Evolutionary conservation across 2,797 vertebrate species (phyloP), one percentile per base, ranked within the genome.

Genomic region (Manis pentadactyla): DNA sequence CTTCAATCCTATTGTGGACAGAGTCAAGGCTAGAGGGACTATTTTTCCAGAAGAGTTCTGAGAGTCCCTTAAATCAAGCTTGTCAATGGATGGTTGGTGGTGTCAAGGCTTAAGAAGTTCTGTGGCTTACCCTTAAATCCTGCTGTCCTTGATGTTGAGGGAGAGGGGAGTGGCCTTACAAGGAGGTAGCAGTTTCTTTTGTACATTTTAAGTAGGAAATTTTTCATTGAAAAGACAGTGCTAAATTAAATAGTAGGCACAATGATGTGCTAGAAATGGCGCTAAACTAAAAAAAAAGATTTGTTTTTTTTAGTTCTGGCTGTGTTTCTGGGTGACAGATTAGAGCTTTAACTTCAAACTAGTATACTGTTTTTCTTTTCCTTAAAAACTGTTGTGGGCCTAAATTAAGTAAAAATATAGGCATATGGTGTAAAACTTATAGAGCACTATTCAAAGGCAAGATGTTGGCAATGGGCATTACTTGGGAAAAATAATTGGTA

Each of bases 331-430:
- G 29, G 59, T 93, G 51, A 81, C 34, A 68, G 34, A 86, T 81
- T 42, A 68, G 90, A 95, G 31, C 69, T 19, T 84, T 88, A 84
- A 61, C 61, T 34, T 69, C 34, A 69, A 75, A 61, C 82, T 82
- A 75, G 31, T 63, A 59, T 69, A 84, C 51, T 81, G 23, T 90
- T 75, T 68, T 69, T 93, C n/a, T 77, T 91, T 87, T 75, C 31
- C 37, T 63, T 68, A 83, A 82, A 91, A 91, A 31, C 53, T 63
- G 31, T 46, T 55, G 25, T 64, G 69, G n/a, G 46, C 63, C 55
- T 71, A 83, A 96, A 82, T 69, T 87, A 94, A 77, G 2, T 77
- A 69, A 91, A 83, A 93, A 78, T 79, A 51, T 46, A 89, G 49
- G 37, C 88, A 84, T 64, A 61, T 31, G 61, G 66, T 82, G 23